Evolutionary conservation across 2,888 invertebrate genomes (phyloP), one percentile per base, ranked within the genome.

Genomic region (Aleiodes testaceus): DNA sequence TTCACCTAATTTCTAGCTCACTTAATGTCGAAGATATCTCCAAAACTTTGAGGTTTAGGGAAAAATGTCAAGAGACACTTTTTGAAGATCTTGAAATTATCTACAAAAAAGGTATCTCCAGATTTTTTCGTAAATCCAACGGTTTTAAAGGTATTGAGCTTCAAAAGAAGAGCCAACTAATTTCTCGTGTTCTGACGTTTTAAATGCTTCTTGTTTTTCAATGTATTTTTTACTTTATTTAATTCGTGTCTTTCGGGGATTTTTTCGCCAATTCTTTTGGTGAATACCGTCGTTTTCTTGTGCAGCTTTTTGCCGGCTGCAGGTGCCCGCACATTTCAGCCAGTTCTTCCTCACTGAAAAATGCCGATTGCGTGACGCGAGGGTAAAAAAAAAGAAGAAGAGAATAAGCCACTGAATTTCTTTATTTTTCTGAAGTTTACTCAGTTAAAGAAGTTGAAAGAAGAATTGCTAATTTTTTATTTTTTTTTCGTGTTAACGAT

Each of bases 251-350:
- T 61, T 67, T 36, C 36, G 36, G 36, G 36, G 36, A 42, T 50
- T 11, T 18, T 68, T 59, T 42, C n/a, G 22, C 30, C 9, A 36
- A 44, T 64, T 22, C 50, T 67, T 36, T 36, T 55, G 26, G 20
- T 30, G 36, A 12, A 30, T 59, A 36, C 44, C 49, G n/a, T 30
- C 36, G 30, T 59, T 55, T 22, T 66, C 50, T 55, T 52, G 7
- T 16, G 49, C 16, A 45, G 68, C 69, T 63, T 66, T 68, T 65
- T 63, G 20, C 30, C 9, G 55, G 50, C 70, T 75, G 75, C 75
- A 69, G 73, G 73, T 75, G 75, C 75, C 73, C 75, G 75, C 75
- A 65, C 71, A 59, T 71, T 68, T 63, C 44, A 9, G 30, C 50
- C 26, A 36, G 59, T 36, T 42, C 20, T 36, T 30, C 36, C 36